phyloP scores from a whole-genome alignment of 2,113 vertebrate genomes.

The Meleagris gallopavo region DNA sequence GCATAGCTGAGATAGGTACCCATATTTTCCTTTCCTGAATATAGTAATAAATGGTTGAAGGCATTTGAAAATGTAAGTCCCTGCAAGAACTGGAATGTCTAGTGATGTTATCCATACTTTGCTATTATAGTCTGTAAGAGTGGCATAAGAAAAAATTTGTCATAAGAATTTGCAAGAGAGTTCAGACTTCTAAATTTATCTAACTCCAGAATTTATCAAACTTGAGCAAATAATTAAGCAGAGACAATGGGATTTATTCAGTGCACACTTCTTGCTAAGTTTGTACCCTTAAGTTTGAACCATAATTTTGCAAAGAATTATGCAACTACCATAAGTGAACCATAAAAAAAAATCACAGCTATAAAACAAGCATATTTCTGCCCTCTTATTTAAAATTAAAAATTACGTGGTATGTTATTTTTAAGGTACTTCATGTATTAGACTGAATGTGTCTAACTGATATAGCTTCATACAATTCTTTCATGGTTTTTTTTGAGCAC shows the following conservation, averaged over 20 bases:
- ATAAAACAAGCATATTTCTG: neutral
- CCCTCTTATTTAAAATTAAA: neutral
- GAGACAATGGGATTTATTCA: neutral
- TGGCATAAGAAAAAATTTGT: neutral
- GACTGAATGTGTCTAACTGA: neutral
- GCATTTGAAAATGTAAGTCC: neutral
- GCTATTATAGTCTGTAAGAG: neutral
- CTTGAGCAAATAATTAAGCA: neutral
- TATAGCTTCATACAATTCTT: slow-evolving; percentile 14
- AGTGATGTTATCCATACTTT: neutral
- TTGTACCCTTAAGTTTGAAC: neutral
- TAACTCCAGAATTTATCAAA: neutral
- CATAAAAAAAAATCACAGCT: neutral
- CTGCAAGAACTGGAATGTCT: neutral
- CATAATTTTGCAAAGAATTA: neutral
- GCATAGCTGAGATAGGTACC: neutral
- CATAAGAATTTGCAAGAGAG: neutral
- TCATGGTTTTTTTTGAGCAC: neutral
- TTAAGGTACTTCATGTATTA: neutral
- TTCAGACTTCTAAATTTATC: neutral
- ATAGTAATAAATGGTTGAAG: neutral
- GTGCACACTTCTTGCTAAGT: neutral
- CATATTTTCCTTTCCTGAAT: neutral
- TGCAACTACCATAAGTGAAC: neutral
- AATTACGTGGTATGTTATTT: neutral